Base-by-base conservation (phyloP, 2,888 invertebrate genomes). In the Gryllus longicercus region DNA sequence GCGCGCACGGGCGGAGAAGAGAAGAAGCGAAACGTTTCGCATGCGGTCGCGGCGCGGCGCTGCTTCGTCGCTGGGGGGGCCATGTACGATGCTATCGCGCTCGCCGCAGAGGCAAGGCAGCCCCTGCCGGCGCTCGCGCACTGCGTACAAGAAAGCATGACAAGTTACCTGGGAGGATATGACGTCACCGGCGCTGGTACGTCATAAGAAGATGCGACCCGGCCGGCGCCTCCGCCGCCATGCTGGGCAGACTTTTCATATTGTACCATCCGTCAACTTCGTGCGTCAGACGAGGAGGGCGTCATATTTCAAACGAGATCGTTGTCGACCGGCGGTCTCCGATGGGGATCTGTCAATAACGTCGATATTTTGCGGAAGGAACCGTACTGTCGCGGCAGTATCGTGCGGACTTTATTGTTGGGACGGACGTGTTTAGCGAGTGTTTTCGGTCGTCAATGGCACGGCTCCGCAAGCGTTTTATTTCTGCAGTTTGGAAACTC, bases 111-210 rank as follows among this genome's bases (percentile, higher is more conserved):
- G 16, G 63, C 14, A 3, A 63, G 16, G 63, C 14, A 14, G n/a
- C n/a, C 11, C 63, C 11, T 5, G 63, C 63, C 63, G 63, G 63
- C 16, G 63, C 63, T n/a, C 63, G 63, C 63, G 63, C 63, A 63
- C 63, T 16, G 63, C 63, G 63, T 63, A 63, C 63, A 63, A 63
- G 63, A 63, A 63, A 63, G 63, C 63, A 63, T 63, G 63, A 14
- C 63, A 63, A 63, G 16, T 18, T 63, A 63, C 63, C 63, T 63
- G 63, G 16, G 63, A n/a, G 63, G 63, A 14, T 18, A 14, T 63
- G 63, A 63, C 63, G 63, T 63, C 63, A 63, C 63, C 63, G 63
- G n/a, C 63, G 63, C 5, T 11, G 63, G 14, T 63, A 38, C 38
- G 38, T 38, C 38, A 38, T 8, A 38, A 38, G 38, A 38, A 8